Conservation (phyloP, 2,113 vertebrate genomes). For the Chunga burmeisteri region DNA sequence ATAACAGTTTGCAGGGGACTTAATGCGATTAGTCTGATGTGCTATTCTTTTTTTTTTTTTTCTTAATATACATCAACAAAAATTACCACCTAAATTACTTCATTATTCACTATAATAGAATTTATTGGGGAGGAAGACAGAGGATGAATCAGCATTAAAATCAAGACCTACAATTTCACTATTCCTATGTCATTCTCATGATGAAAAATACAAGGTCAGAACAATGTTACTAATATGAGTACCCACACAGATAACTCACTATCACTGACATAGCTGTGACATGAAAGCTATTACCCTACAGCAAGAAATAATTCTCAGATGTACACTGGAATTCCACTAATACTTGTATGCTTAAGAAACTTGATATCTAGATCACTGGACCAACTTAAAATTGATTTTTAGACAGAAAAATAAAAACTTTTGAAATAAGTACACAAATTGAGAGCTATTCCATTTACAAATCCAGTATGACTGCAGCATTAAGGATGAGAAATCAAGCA, state of each 20-base stretch:
- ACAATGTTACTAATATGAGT: not conserved
- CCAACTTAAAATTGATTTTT: not conserved
- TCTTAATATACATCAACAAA: not conserved
- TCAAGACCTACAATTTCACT: slow-evolving; percentile 1
- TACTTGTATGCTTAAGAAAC: slow-evolving; percentile 31
- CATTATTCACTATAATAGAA: not conserved
- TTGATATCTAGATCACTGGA: not conserved
- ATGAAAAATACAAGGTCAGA: not conserved
- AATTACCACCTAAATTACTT: slow-evolving; percentile 20
- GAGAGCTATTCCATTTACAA: not conserved
- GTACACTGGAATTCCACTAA: not conserved
- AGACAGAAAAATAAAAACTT: not conserved
- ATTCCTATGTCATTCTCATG: not conserved
- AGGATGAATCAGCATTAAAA: slow-evolving; percentile 1
- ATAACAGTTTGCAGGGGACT: slow-evolving; percentile 51
- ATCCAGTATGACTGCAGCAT: not conserved
- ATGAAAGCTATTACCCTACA: not conserved
- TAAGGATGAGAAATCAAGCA: slow-evolving; percentile 60
- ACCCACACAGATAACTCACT: not conserved
- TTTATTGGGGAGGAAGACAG: slow-evolving; percentile 3
- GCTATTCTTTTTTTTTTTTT: not conserved
- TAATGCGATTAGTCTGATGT: not conserved
- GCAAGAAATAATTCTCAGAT: not conserved
- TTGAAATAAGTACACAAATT: not conserved
- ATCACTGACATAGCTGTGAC: not conserved